Evolutionary conservation across 2,888 invertebrate genomes (phyloP), one percentile per base, ranked within the genome.

Genomic region (Physocephala rufipes): DNA sequence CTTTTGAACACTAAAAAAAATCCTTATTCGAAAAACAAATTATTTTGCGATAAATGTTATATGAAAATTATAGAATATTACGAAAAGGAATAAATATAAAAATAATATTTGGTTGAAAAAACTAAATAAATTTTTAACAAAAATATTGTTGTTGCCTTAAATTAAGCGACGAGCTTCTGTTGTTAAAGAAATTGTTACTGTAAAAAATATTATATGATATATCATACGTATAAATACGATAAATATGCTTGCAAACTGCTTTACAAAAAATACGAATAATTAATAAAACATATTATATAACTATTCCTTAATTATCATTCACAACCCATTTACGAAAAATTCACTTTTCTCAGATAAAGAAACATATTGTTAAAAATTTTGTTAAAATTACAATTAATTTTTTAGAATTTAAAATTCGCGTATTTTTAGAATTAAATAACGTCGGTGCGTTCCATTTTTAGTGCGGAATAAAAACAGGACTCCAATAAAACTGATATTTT

Each of bases 121-220:
- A 3, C 24, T 0, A 58, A 58, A 4, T 12, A 53, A 21, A 21
- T n/a, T 13, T 53, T 53, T 19, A 19, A 53, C 4, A 53, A 21
- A 21, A 53, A 53, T 21, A 53, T 58, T 15, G 58, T 58, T 58
- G 58, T 28, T 58, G 58, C 58, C 58, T 58, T 58, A 58, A 58
- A 28, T 21, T 30, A 45, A 63, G 47, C 63, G 45, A 63, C 63
- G 45, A 63, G 63, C 47, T 63, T 47, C 66, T 58, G 64, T 61
- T 71, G 74, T 71, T 64, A 75, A 71, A 75, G 65, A 70, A 63
- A 71, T 71, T 70, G 67, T 36, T 36, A 36, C 9, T n/a, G n/a
- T n/a, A n/a, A n/a, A n/a, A 36, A 36, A 36, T 36, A 36, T 36
- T 36, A 9, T 36, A 36, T 36, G 36, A 36, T 36, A 36, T 36